These are phyloP conservation scores for Rhagologus leucostigma DNA, from an alignment of 2,113 vertebrate species.

Conservation along the genomic window DNA sequence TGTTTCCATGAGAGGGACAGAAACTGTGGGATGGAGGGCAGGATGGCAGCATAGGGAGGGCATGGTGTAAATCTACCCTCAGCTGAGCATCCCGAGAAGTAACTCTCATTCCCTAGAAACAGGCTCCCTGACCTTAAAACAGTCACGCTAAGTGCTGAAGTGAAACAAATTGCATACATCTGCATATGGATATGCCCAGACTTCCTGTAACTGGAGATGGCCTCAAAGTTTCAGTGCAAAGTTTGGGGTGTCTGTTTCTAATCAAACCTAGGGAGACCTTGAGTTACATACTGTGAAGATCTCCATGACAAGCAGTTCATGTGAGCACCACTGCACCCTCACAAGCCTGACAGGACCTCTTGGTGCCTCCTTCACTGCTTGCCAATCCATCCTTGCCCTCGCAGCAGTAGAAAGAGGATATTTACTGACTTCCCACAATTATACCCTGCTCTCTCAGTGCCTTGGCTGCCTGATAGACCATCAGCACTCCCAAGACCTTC, in stretches of 20 bases:
- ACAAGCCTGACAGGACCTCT: fast-evolving
- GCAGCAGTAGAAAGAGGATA: not conserved
- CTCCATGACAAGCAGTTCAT: not conserved
- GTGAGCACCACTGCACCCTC: not conserved
- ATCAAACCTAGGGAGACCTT: constrained; percentile 28
- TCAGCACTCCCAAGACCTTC: not conserved
- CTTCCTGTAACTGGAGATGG: constrained; percentile 56
- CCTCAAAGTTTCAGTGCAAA: constrained; percentile 15
- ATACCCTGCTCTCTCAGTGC: not conserved
- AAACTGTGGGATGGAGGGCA: not conserved
- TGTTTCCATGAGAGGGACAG: not conserved
- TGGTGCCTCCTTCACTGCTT: not conserved
- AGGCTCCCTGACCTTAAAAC: not conserved
- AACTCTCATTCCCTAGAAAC: not conserved
- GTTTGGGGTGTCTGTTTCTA: constrained; percentile 44
- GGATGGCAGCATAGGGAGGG: fast-evolving
- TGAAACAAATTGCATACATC: constrained; percentile 51
- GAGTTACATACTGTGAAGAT: not conserved
- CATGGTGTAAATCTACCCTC: not conserved
- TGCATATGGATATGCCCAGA: constrained; percentile 29
- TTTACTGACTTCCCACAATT: not conserved
- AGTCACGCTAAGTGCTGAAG: not conserved
- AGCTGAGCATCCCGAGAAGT: not conserved
- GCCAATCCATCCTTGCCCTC: not conserved
- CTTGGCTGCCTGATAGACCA: not conserved